Evolutionary conservation across 2,888 invertebrate species (phyloP).

Genomic region (Synanthedon myopaeformis): DNA sequence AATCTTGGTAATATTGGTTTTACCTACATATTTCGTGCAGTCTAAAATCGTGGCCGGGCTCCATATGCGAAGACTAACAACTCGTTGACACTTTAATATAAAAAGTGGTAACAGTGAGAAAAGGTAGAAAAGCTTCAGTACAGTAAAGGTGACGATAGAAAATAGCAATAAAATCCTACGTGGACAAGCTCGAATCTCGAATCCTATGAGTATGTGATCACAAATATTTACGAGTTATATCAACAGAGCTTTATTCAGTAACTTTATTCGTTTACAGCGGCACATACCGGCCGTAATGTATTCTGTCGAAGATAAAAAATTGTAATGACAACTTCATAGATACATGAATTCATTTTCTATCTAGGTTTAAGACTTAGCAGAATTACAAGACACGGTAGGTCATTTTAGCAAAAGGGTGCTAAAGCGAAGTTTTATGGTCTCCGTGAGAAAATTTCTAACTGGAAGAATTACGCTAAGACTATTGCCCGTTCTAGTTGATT

Average conservation of each 20-base stretch:
- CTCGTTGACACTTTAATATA: background rate
- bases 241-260: constrained; percentile 4
- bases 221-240: constrained; percentile 14
- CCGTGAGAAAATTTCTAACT: constrained; percentile 41
- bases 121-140: constrained; percentile 43
- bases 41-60: too few species aligned
- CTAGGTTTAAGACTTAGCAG: constrained; percentile 35
- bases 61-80: background rate
- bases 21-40: too few species aligned
- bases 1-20: too few species aligned
- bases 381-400: constrained; percentile 26
- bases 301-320: background rate
- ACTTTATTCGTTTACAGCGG: background rate
- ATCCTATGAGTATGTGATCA: constrained; percentile 29
- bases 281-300: background rate
- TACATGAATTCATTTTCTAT: constrained; percentile 38
- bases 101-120: background rate
- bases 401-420: constrained; percentile 46
- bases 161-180: constrained; percentile 56
- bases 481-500: background rate
- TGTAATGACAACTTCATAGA: background rate
- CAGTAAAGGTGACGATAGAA: constrained; percentile 51
- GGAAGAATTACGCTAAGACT: constrained; percentile 18
- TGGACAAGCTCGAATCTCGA: constrained; percentile 57
- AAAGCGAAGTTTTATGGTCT: constrained; percentile 50